Evolutionary conservation across 2,113 vertebrate species (phyloP).

Genomic region (Salvelinus fontinalis): DNA sequence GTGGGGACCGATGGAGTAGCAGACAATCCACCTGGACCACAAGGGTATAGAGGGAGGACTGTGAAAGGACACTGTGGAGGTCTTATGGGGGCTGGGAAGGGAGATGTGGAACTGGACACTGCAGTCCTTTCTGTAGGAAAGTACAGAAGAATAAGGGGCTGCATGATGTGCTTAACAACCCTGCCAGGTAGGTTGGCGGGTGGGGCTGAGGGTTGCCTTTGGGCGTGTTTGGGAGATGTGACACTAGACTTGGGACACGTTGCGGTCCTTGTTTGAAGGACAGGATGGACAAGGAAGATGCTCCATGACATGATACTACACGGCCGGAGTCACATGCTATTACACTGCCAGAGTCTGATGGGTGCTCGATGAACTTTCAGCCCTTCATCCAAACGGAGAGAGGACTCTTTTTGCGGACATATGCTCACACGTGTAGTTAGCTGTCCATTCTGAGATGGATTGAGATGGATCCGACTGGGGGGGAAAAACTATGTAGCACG

Average conservation of each 20-base stretch:
- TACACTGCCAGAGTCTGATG: too few relatives aligned
- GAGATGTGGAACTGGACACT: neutral
- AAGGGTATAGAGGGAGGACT: constrained; percentile 67
- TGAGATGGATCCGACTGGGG: constrained; percentile 13
- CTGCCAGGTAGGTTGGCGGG: too few relatives aligned
- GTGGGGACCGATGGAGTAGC: constrained; percentile 49
- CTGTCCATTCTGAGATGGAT: neutral
- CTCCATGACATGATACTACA: too few relatives aligned
- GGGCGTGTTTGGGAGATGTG: too few relatives aligned
- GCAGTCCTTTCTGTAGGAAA: neutral
- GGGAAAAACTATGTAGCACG: constrained; percentile 62
- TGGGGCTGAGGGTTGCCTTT: too few relatives aligned
- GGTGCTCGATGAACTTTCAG: too few relatives aligned
- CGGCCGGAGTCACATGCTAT: too few relatives aligned
- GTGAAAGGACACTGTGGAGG: constrained; percentile 75
- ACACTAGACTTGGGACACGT: too few relatives aligned
- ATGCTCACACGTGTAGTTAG: constrained; percentile 35
- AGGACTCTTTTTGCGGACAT: constrained; percentile 14
- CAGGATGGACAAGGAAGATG: too few relatives aligned
- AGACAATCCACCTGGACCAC: constrained; percentile 49
- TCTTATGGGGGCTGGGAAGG: neutral
- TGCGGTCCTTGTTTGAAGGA: too few relatives aligned
- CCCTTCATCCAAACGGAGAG: neutral
- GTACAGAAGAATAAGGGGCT: too few relatives aligned
- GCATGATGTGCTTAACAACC: too few relatives aligned